phyloP scores from a whole-genome alignment of 2,888 invertebrate genomes.

The Leuctra nigra region DNA sequence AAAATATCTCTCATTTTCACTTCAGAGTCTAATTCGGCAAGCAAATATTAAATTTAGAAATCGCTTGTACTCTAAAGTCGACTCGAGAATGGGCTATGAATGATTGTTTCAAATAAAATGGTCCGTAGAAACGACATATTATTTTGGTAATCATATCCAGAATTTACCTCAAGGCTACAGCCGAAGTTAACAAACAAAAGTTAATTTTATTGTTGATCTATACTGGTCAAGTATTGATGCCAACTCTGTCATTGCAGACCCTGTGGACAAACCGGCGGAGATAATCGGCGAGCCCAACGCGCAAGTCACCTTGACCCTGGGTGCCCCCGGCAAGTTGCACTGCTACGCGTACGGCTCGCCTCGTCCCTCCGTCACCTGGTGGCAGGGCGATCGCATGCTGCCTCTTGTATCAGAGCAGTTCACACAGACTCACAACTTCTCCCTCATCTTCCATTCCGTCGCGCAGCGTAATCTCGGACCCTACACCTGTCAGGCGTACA shows the following conservation, averaged over 20 bases:
- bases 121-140: too few species aligned
- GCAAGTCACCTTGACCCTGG: constrained; percentile 61
- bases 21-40: too few species aligned
- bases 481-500: constrained; percentile 87
- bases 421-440: constrained; percentile 66
- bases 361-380: constrained; percentile 74
- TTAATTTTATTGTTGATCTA: too few species aligned
- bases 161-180: too few species aligned
- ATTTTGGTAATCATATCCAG: too few species aligned
- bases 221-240: too few species aligned
- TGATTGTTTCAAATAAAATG: too few species aligned
- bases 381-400: constrained; percentile 68
- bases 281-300: constrained; percentile 61
- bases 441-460: constrained; percentile 66
- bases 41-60: too few species aligned
- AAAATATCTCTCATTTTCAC: too few species aligned
- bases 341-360: constrained; percentile 82
- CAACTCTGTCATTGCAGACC: constrained; percentile 50
- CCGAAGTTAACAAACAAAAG: too few species aligned
- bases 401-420: constrained; percentile 61
- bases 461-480: constrained; percentile 67
- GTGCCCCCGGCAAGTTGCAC: constrained; percentile 60
- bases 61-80: too few species aligned
- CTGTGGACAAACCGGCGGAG: constrained; percentile 44
- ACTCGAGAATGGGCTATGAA: too few species aligned